phyloP scores from a whole-genome alignment of 92 coral and sea anemone genomes.

The Porites cylindrica region DNA sequence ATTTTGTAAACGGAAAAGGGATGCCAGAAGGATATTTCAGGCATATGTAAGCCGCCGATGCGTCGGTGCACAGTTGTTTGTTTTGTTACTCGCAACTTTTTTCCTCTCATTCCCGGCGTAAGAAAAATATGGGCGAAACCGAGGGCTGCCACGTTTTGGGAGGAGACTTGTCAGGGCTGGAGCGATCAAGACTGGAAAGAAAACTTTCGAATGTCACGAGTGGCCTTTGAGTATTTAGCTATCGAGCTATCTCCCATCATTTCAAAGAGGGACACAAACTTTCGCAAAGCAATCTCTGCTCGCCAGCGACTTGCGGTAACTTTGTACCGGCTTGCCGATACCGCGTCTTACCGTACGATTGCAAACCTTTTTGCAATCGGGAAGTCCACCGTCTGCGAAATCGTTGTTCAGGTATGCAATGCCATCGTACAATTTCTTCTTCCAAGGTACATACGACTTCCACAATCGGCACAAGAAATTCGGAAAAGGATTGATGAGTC shows the following conservation, averaged over 20 bases:
- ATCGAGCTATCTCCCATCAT: slow-evolving; percentile 51
- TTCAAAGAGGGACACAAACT: slow-evolving; percentile 43
- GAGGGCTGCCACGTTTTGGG: too few relatives aligned
- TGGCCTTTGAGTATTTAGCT: slow-evolving; percentile 38
- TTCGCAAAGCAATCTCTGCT: slow-evolving; percentile 54
- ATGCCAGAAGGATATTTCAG: too few relatives aligned
- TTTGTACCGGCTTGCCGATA: slow-evolving; percentile 57
- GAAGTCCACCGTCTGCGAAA: slow-evolving; percentile 53
- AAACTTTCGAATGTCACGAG: slow-evolving; percentile 42
- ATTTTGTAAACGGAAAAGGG: too few relatives aligned
- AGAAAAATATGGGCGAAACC: too few relatives aligned
- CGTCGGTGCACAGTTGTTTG: too few relatives aligned
- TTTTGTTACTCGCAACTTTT: too few relatives aligned
- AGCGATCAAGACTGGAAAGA: slow-evolving; percentile 47
- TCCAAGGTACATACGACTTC: slow-evolving; percentile 27
- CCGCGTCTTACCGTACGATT: slow-evolving; percentile 43
- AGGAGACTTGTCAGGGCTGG: slow-evolving; percentile 15
- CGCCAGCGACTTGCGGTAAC: slow-evolving; percentile 57
- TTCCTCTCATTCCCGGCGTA: too few relatives aligned
- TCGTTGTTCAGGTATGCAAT: slow-evolving; percentile 40
- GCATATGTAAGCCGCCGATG: too few relatives aligned
- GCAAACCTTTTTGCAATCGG: slow-evolving; percentile 55
- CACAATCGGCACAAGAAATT: slow-evolving; percentile 35
- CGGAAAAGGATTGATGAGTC: slow-evolving; percentile 23
- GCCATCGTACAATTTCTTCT: slow-evolving; percentile 25